Base-by-base conservation (phyloP, 2,888 invertebrate species). In the Monochamus alternatus region DNA sequence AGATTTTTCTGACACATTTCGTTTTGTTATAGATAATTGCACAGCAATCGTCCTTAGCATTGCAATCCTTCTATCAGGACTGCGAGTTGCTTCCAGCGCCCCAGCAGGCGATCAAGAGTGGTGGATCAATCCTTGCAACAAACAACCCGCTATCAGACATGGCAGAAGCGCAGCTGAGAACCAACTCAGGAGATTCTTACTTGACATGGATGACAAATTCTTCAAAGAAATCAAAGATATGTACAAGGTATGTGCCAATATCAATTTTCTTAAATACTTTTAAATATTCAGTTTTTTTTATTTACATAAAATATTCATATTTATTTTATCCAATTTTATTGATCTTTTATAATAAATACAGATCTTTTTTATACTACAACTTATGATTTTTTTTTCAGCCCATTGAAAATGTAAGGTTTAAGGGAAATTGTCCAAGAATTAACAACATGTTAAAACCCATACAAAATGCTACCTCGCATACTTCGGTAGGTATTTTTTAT, bases 51-150 rank as follows among this genome's bases (percentile, higher is more conserved):
- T 77, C 51, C 65, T 81, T 51, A 38, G 69, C 58, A 58, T 78
- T 43, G 74, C 76, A 31, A 71, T 81, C 55, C 60, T 81, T 52
- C 62, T 81, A 44, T 70, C 77, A 2, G 73, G 79, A 30, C 73
- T 83, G 51, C 75, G 74, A 44, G 69, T 77, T 22, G 74, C 78
- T 55, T 58, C 69, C 47, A 74, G 81, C 31, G 82, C 83, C 10
- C 81, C 82, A 9, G 66, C 76, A 7, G 52, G 63, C 31, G 67
- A 71, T 4, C 58, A 72, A 43, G 77, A 77, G 12, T 81, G 84
- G 81, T 85, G 83, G 84, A 72, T 47, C 47, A 81, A 84, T 67
- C 83, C 85, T n/a, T 86, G 85, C 76, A 75, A 76, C 14, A 78
- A 75, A 38, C 77, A 77, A 58, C 60, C 74, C 5, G 78, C 68